Evolutionary conservation across 1,140 invertebrate genomes (phyloP).

Genomic region (Diabrotica undecimpunctata): DNA sequence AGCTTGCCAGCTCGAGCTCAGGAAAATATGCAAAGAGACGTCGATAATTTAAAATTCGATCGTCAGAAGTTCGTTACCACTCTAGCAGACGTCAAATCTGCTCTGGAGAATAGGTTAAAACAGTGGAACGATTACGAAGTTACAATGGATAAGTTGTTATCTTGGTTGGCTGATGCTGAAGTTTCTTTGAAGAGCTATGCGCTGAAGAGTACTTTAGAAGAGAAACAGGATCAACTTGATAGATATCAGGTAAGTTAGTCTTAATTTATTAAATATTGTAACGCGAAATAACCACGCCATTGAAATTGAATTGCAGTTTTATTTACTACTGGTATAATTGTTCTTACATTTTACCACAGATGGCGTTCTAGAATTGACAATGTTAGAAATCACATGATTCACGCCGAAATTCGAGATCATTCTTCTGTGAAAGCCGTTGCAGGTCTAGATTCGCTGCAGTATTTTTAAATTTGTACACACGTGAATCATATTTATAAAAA

Average conservation of each 20-base stretch:
- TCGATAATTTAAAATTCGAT: slow-evolving; percentile 71
- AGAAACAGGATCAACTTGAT: slow-evolving; percentile 85
- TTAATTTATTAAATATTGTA: too few species aligned
- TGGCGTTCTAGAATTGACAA: too few species aligned
- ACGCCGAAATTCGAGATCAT: too few species aligned
- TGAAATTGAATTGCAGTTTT: too few species aligned
- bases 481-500: too few species aligned
- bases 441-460: too few species aligned
- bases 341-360: too few species aligned
- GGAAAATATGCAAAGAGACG: slow-evolving; percentile 76
- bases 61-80: slow-evolving; percentile 78
- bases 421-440: too few species aligned
- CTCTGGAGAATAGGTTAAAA: slow-evolving; percentile 77
- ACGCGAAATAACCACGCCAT: too few species aligned
- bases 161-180: slow-evolving; percentile 85
- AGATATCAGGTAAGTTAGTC: slow-evolving; percentile 77
- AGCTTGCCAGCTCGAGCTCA: slow-evolving; percentile 70
- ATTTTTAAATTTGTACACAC: too few species aligned
- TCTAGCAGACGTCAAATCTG: slow-evolving; percentile 70
- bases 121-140: slow-evolving; percentile 91
- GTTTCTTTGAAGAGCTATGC: slow-evolving; percentile 81
- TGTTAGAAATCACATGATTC: too few species aligned
- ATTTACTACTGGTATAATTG: too few species aligned
- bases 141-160: slow-evolving; percentile 75
- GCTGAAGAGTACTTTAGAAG: slow-evolving; percentile 78